Base-by-base conservation (phyloP, 37 sponge, comb jelly and placozoan genomes). In the Eunapius fragilis region DNA sequence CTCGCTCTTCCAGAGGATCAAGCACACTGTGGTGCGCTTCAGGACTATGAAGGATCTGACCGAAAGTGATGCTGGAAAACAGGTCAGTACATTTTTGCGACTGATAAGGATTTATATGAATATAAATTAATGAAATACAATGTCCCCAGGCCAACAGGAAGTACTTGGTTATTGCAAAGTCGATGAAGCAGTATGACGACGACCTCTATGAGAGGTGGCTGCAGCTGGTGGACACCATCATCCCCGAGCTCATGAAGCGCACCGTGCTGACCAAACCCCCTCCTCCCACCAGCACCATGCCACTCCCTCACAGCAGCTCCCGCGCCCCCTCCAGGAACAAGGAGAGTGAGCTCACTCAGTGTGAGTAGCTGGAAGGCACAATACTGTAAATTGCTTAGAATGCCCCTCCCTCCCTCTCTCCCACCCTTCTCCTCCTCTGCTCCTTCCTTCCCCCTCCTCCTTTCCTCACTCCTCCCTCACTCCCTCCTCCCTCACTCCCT, bases 1-100 rank as follows among this genome's bases (percentile, higher is more conserved):
- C 12, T 95, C 98, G 24, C 98, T 99, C 37, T 99, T 99, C 81
- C 87, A 94, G 78, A 80, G 97, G 67, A 99, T 97, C 85, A 99
- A 99, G 84, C 90, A 93, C 37, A 94, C 98, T 3, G 96, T 99
- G 17, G 89, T 99, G 71, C 84, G 94, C 69, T 95, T 99, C 80
- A 94, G 96, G 86, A 93, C 89, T 72, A 96, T 91, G 96, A 96
- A 96, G 80, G 96, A 96, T 33, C 89, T 96, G 48, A 88, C 92
- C 67, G 92, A 89, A 79, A 94, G 95, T 75, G 92, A 91, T 9
- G 86, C 87, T 28, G 97, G 97, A 27, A 91, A 94, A 80, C 77
- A 85, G 58, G 95, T 95, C 48, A 94, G 94, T 77, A 3, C 23
- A n/a, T n/a, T n/a, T n/a, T n/a, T n/a, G n/a, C n/a, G n/a, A n/a